Evolutionary conservation across 1,140 invertebrate genomes (phyloP).

Genomic region (Tenebrio molitor): DNA sequence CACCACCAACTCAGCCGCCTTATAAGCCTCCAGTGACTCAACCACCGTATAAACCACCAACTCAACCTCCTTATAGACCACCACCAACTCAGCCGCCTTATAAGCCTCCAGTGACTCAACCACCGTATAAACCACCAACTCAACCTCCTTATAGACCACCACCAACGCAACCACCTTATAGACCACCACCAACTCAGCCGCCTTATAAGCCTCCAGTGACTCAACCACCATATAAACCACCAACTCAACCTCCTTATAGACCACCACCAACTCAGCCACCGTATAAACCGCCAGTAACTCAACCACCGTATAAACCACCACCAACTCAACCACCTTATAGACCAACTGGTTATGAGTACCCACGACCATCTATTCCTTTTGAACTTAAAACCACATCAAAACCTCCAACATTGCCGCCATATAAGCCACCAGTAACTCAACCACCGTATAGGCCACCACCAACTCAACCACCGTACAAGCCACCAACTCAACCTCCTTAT

Average conservation of each 20-base stretch:
- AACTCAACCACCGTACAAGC: too few relatives aligned
- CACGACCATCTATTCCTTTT: too few relatives aligned
- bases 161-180: not conserved
- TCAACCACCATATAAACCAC: not conserved
- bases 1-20: too few relatives aligned
- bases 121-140: too few relatives aligned
- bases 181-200: constrained; percentile 5
- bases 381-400: too few relatives aligned
- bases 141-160: not conserved
- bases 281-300: not conserved
- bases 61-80: too few relatives aligned
- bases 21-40: too few relatives aligned
- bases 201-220: not conserved
- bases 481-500: too few relatives aligned
- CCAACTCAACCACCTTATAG: constrained; percentile 5
- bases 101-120: too few relatives aligned
- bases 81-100: too few relatives aligned
- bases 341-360: too few relatives aligned
- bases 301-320: not conserved
- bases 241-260: not conserved
- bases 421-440: not conserved
- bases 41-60: too few relatives aligned
- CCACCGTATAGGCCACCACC: not conserved
- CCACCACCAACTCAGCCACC: constrained; percentile 1
- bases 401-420: not conserved